phyloP scores from a whole-genome alignment of 2,888 invertebrate species.

The Eudemis profundana region DNA sequence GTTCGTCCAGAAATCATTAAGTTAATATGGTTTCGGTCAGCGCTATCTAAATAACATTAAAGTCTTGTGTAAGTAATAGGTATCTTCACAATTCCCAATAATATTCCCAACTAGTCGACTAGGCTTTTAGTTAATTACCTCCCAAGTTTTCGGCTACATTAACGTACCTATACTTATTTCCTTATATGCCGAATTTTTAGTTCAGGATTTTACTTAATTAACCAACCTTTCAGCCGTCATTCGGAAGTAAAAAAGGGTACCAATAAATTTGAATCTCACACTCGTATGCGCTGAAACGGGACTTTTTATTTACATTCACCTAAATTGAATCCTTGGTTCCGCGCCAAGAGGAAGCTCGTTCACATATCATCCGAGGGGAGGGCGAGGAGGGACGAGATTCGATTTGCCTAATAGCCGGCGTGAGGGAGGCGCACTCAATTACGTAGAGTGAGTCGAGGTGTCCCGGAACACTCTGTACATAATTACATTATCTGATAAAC shows the following conservation, averaged over 20 bases:
- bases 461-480: conserved; percentile 76
- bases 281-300: conserved; percentile 53
- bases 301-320: conserved; percentile 80
- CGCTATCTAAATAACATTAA: too few relatives aligned
- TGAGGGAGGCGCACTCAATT: conserved; percentile 77
- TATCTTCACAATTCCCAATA: too few relatives aligned
- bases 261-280: conserved; percentile 50
- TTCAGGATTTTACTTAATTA: conserved; percentile 36
- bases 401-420: conserved; percentile 84
- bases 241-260: conserved; percentile 44
- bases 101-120: too few relatives aligned
- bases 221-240: conserved; percentile 16
- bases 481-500: conserved; percentile 85
- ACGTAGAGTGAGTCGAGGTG: conserved; percentile 79
- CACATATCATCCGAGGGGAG: conserved; percentile 60
- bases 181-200: background rate
- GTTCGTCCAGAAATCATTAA: too few relatives aligned
- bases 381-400: conserved; percentile 71
- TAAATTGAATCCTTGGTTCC: conserved; percentile 82
- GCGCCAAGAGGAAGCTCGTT: conserved; percentile 70
- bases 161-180: too few relatives aligned
- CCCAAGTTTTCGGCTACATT: background rate
- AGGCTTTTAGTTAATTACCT: conserved; percentile 1
- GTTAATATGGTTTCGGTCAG: too few relatives aligned
- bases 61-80: too few relatives aligned